These are phyloP conservation scores for Lepidochrysops patricia DNA, from an alignment of 2,888 invertebrate genomes.

Conservation along the genomic window DNA sequence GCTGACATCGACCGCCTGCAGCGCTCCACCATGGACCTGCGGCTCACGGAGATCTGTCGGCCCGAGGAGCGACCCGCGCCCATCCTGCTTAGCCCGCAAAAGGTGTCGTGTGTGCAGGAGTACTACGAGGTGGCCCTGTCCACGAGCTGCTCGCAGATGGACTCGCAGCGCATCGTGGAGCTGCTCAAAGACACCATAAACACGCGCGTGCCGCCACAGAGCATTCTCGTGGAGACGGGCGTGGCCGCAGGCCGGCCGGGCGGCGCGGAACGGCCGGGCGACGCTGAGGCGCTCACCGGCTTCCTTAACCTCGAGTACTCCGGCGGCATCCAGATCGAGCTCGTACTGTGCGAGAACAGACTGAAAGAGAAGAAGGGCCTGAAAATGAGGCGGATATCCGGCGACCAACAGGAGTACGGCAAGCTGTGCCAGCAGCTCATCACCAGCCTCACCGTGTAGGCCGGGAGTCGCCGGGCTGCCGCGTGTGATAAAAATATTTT, in stretches of 20 bases:
- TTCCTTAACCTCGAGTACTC: conserved; percentile 82
- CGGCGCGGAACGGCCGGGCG: conserved; percentile 36
- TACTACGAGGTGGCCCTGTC: conserved; percentile 84
- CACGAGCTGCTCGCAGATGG: conserved; percentile 85
- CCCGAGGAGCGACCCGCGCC: conserved; percentile 51
- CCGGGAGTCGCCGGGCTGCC: neutral
- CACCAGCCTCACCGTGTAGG: conserved; percentile 85
- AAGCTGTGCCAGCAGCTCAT: conserved; percentile 91
- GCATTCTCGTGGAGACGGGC: conserved; percentile 63
- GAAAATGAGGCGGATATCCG: conserved; percentile 89
- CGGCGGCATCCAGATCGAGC: conserved; percentile 89
- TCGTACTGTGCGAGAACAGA: conserved; percentile 85
- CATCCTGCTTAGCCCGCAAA: conserved; percentile 55
- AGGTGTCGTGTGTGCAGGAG: conserved; percentile 55
- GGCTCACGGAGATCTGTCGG: conserved; percentile 54
- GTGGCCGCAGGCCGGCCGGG: conserved; percentile 40
- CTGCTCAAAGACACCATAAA: conserved; percentile 87
- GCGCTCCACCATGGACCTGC: conserved; percentile 59
- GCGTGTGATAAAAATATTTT: neutral
- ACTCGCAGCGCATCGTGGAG: conserved; percentile 85
- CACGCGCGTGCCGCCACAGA: conserved; percentile 81
- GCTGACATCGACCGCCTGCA: conserved; percentile 59
- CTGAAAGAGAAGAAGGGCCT: conserved; percentile 84
- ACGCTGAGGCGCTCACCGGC: conserved; percentile 55
- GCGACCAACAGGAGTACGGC: conserved; percentile 90